Conservation (phyloP, 2,113 vertebrate species). For the Rhagologus leucostigma region DNA sequence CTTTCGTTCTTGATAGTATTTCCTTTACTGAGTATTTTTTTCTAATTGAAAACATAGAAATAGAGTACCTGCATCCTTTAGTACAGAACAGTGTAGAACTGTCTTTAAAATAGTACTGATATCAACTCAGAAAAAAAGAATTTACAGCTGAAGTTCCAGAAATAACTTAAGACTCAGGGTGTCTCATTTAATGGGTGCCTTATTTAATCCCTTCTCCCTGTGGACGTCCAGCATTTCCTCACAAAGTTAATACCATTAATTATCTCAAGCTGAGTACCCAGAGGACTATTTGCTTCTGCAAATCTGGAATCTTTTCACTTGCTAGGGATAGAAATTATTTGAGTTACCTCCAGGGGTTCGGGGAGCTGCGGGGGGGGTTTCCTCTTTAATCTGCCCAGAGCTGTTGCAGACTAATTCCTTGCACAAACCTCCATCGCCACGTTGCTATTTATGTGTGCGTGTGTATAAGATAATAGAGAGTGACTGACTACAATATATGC, state of each 20-base stretch:
- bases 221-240: not conserved
- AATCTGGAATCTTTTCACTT: not conserved
- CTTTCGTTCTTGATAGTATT: not conserved
- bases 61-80: not conserved
- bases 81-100: not conserved
- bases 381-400: not conserved
- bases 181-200: not conserved
- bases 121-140: not conserved
- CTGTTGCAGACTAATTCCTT: not conserved
- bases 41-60: not conserved
- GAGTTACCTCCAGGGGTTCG: not conserved
- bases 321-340: not conserved
- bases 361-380: not conserved
- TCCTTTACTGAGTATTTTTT: not conserved
- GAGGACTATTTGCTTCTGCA: not conserved
- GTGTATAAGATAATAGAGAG: slow-evolving; percentile 35
- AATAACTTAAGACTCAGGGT: not conserved
- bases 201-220: not conserved
- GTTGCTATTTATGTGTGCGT: not conserved
- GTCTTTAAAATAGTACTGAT: not conserved
- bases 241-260: not conserved
- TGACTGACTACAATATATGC: slow-evolving; percentile 33
- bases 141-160: not conserved
- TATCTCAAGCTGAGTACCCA: not conserved
- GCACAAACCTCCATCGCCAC: not conserved